Evolutionary conservation across 2,113 vertebrate genomes (phyloP), one percentile per base, ranked within the genome.

Genomic region (Nipponia nippon): DNA sequence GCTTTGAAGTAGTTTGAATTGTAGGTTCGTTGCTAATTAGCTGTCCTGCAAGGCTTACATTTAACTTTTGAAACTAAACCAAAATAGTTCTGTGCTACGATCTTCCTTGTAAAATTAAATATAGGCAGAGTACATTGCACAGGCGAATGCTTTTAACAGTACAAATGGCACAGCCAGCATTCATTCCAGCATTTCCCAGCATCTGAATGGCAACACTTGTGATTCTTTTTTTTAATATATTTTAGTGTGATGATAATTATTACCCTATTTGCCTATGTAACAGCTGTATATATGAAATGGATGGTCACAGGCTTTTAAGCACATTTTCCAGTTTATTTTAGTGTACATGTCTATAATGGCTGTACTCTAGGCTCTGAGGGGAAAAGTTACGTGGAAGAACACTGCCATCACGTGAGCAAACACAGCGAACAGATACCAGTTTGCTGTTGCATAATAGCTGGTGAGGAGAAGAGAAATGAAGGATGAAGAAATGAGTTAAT

Each of bases 401-500:
- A 78, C 55, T 84, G 73, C 87, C 72, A 65, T 93, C 73, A 44
- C 59, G 23, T 56, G 87, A 94, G 56, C 73, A 79, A 70, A 63
- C 77, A 25, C 22, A 67, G 32, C 16, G 38, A 95, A 21, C 42
- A 79, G 84, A 63, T 82, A 63, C 12, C 15, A 52, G 19, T 79
- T 87, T 83, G 69, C 70, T 67, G 50, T 94, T 96, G 70, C 65
- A 5, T 79, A 85, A 83, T 69, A 17, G 34, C 52, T 71, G 38
- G 17, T 65, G 58, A 80, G 77, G 50, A 81, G 42, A 46, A 90
- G 58, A 80, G 44, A 90, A 88, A 49, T 44, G 71, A 92, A 86
- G 66, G 73, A 56, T 94, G 77, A 89, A 94, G 42, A 94, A 94
- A 84, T 76, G 16, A 79, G 38, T 89, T 94, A 87, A 87, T 72